These are phyloP conservation scores for Helleia helle DNA, from an alignment of 2,888 invertebrate genomes.

Conservation along the genomic window DNA sequence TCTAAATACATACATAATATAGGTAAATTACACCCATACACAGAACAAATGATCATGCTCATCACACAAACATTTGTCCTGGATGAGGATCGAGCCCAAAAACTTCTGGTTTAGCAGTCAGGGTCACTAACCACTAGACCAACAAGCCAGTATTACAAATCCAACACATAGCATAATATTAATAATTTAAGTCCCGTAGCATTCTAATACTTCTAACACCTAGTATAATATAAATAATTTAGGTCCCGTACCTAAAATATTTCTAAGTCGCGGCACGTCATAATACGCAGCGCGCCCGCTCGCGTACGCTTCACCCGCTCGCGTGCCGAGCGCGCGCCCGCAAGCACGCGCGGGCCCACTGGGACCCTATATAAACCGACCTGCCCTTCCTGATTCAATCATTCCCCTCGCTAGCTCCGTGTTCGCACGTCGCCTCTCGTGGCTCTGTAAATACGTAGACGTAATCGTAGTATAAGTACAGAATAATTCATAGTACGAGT, in stretches of 20 bases:
- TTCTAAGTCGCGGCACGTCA: constrained; percentile 53
- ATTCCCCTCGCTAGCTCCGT: constrained; percentile 58
- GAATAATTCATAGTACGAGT: too few species aligned
- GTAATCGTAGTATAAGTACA: constrained; percentile 48
- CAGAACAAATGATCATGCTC: too few species aligned
- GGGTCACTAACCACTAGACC: too few species aligned
- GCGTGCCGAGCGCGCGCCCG: constrained; percentile 52
- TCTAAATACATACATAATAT: too few species aligned
- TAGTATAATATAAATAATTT: too few species aligned
- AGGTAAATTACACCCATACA: too few species aligned
- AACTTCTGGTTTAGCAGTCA: too few species aligned
- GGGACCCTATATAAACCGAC: constrained; percentile 52
- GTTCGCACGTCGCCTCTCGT: constrained; percentile 49
- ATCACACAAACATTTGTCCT: too few species aligned
- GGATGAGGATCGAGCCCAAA: too few species aligned
- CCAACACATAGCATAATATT: too few species aligned
- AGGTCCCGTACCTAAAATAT: neutral
- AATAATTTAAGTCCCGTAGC: neutral
- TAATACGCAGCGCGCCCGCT: constrained; percentile 57
- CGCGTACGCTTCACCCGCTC: constrained; percentile 57
- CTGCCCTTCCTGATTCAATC: constrained; percentile 63
- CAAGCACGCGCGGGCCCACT: constrained; percentile 30
- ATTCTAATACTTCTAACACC: too few species aligned
- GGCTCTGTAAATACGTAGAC: constrained; percentile 61
- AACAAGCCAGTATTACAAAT: too few species aligned